Conservation (phyloP, 2,797 vertebrate species). For the Clamator glandarius region DNA sequence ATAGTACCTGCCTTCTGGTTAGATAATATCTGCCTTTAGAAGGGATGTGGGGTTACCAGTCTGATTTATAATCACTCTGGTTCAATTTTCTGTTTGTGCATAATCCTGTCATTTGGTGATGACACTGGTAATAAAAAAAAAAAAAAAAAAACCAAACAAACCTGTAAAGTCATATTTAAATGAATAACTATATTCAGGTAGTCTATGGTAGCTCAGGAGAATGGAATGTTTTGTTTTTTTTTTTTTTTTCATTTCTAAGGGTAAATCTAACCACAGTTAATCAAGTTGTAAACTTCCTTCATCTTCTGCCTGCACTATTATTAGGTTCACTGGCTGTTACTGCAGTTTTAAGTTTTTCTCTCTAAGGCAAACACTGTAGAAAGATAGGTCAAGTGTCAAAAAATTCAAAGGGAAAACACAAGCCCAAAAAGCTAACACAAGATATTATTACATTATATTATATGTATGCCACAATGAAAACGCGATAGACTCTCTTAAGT, state of each 20-base stretch:
- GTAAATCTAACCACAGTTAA: not conserved
- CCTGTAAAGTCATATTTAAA: not conserved
- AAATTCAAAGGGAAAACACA: not conserved
- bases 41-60: not conserved
- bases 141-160: not conserved
- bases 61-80: conserved; percentile 14
- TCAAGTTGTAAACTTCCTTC: not conserved
- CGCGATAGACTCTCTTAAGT: not conserved
- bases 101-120: not conserved
- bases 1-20: conserved; percentile 21
- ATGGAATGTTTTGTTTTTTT: not conserved
- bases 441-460: not conserved
- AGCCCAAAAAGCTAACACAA: not conserved
- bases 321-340: not conserved
- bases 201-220: not conserved
- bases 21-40: conserved; percentile 26
- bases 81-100: not conserved
- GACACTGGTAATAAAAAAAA: not conserved
- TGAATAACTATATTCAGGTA: not conserved
- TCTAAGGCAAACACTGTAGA: not conserved
- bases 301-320: not conserved
- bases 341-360: not conserved
- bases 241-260: not conserved
- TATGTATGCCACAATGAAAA: not conserved
- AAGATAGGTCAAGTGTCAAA: not conserved